These are phyloP conservation scores for Eurosta solidaginis DNA, from an alignment of 1,140 invertebrate genomes.

Conservation along the genomic window DNA sequence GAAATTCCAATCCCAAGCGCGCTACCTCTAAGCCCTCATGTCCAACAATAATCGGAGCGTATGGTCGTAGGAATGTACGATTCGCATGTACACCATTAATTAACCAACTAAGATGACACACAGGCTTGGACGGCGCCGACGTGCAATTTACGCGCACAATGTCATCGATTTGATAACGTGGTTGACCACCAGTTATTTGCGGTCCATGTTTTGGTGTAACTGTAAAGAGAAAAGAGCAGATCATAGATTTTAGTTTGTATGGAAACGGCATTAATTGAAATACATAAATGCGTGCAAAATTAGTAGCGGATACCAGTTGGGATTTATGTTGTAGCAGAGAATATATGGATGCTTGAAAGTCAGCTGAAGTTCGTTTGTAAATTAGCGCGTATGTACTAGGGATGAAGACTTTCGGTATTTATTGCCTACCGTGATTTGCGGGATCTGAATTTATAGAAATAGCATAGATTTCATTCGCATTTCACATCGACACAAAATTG, in stretches of 20 bases:
- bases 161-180: conserved; percentile 81
- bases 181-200: conserved; percentile 76
- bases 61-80: conserved; percentile 53
- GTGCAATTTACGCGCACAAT: conserved; percentile 84
- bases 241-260: not conserved
- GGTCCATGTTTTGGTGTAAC: conserved; percentile 81
- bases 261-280: not conserved
- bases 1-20: conserved; percentile 74
- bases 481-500: no score
- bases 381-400: no score
- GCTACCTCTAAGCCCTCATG: conserved; percentile 70
- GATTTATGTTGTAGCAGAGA: not conserved
- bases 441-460: no score
- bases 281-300: not conserved
- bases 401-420: no score
- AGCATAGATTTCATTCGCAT: no score
- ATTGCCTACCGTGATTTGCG: no score
- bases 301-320: no score
- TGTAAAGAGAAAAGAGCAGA: conserved; percentile 58
- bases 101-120: conserved; percentile 83
- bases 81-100: conserved; percentile 83
- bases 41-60: conserved; percentile 53
- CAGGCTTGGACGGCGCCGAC: conserved; percentile 79
- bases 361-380: no score
- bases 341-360: not conserved